phyloP scores from a whole-genome alignment of 2,113 vertebrate genomes.

The Dromiciops gliroides region DNA sequence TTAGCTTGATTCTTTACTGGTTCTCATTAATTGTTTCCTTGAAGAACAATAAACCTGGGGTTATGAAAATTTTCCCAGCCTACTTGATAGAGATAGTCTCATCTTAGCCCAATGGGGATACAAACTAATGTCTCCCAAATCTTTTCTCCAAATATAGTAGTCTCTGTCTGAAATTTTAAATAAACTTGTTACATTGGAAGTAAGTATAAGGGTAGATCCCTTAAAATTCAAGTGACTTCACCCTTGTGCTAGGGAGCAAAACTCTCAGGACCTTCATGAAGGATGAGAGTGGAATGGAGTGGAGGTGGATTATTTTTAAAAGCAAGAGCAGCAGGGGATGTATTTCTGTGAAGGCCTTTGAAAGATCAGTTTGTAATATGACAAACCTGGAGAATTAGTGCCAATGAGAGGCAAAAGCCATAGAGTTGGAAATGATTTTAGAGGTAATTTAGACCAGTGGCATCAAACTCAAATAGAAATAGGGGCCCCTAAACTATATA shows the following conservation, averaged over 20 bases:
- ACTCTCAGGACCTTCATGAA: background rate
- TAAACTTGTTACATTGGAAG: background rate
- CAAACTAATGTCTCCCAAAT: slow-evolving; percentile 1
- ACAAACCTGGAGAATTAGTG: slow-evolving; percentile 17
- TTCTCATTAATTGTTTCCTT: background rate
- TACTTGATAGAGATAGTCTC: slow-evolving; percentile 35
- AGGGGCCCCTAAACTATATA: background rate
- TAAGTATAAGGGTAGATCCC: slow-evolving; percentile 2
- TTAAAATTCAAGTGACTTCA: slow-evolving; percentile 30
- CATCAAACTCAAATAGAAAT: background rate
- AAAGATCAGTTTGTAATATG: slow-evolving; percentile 37
- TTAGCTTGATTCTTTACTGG: background rate
- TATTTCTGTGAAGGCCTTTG: slow-evolving; percentile 13
- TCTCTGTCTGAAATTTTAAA: slow-evolving; percentile 41
- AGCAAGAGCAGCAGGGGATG: slow-evolving; percentile 21
- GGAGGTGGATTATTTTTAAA: slow-evolving; percentile 53
- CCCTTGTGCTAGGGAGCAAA: slow-evolving; percentile 17
- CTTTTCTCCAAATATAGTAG: slow-evolving; percentile 33
- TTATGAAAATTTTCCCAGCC: background rate
- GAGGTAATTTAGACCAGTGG: background rate
- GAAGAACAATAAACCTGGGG: background rate
- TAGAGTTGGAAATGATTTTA: background rate
- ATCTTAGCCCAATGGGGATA: slow-evolving; percentile 19
- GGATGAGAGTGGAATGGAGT: slow-evolving; percentile 15
- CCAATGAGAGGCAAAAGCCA: slow-evolving; percentile 28